These are phyloP conservation scores for Eolophus roseicapilla DNA, from an alignment of 2,113 vertebrate genomes.

Conservation along the genomic window DNA sequence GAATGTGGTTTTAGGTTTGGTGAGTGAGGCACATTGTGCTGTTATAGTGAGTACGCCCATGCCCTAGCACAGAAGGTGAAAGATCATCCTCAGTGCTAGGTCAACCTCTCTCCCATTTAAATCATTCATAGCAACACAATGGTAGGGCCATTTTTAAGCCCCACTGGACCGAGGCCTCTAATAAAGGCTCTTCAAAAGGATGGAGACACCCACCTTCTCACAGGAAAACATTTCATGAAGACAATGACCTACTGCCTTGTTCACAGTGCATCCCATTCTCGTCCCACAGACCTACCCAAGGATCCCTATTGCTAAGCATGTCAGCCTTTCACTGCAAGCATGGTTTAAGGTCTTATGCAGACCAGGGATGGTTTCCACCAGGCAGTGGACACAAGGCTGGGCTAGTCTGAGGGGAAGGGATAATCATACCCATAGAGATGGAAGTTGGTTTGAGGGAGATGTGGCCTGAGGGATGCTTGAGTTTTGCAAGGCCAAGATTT, in stretches of 20 bases:
- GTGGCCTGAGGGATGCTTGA: neutral
- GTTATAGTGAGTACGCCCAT: neutral
- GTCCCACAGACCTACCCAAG: neutral
- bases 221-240: neutral
- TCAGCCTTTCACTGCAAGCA: neutral
- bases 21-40: neutral
- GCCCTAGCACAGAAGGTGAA: neutral
- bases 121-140: neutral
- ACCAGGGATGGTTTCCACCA: neutral
- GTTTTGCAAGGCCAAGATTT: neutral
- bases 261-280: neutral
- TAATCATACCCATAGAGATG: neutral
- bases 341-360: neutral
- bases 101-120: neutral
- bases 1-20: neutral
- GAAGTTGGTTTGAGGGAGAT: neutral
- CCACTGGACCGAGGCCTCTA: fast-evolving
- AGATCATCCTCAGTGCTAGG: neutral
- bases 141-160: neutral
- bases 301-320: neutral
- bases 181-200: neutral
- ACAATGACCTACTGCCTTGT: neutral
- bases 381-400: neutral
- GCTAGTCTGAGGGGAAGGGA: neutral
- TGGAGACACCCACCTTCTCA: neutral